Base-by-base conservation (phyloP, 2,888 invertebrate genomes). In the Limulus polyphemus region DNA sequence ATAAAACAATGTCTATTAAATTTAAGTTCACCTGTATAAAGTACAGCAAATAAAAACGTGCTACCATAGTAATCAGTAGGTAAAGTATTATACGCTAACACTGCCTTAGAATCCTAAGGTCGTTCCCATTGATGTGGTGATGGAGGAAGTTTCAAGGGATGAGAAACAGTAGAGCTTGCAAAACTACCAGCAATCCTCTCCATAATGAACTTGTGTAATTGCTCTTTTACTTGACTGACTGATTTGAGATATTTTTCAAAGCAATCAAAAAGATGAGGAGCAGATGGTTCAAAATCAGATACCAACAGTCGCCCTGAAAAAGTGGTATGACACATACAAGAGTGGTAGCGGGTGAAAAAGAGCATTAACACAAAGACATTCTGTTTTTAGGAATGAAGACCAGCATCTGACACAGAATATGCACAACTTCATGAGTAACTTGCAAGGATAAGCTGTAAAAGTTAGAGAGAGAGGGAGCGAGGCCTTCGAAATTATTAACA, bases 291-390 rank as follows among this genome's bases (percentile, higher is more conserved):
- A 72, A 94, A 89, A 78, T 95, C 94, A 54, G 84, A 81, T 63
- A 87, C 86, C 80, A 92, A 95, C 78, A 93, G 92, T 63, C 94
- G 81, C 13, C 77, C 77, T 73, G 73, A 80, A 99, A 99, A 75
- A 99, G 99, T n/a, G n/a, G n/a, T n/a, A 76, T 89, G 89, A 82
- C 99, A 99, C 99, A 99, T 99, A 79, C 99, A 99, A 68, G 97
- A 98, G 80, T 98, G 99, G 3, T 1, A 7, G 32, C 10, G 95
- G 94, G 81, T 98, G 98, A 61, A 90, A 88, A 70, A 99, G 81
- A 49, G 98, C 98, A 76, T 97, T 93, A 63, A 88, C 86, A 60
- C 97, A 94, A n/a, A 2, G 88, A 87, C 76, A 97, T 92, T 73
- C 99, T 84, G 79, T 94, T 93, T 74, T 90, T 93, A 63, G 99